Percentiles rank a stretch among this genome's conserved stretches.
Conservation (phyloP, 2,113 vertebrate genomes). For the Pteruthius melanotis region DNA sequence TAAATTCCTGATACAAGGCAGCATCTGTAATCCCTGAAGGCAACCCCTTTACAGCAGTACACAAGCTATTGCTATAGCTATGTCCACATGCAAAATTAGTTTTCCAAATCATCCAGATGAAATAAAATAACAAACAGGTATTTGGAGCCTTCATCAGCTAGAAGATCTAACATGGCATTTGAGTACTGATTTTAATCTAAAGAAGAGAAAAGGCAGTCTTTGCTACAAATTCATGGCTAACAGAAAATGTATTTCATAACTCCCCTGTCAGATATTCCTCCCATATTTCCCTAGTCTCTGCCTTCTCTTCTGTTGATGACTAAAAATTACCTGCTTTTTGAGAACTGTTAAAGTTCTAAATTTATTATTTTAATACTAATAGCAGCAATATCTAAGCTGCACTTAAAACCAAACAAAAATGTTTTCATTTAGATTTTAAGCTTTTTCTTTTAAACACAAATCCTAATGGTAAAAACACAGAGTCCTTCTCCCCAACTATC, state of each 20-base stretch:
- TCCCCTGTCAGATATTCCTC: background rate
- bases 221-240: background rate
- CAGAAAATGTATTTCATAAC: background rate
- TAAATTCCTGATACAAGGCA: background rate
- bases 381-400: background rate
- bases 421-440: background rate
- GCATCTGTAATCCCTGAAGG: background rate
- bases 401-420: background rate
- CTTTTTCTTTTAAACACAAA: background rate
- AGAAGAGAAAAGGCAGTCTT: background rate
- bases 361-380: background rate
- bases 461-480: background rate
- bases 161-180: background rate
- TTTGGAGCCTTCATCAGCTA: background rate
- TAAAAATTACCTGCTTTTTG: background rate
- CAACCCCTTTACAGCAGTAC: rapidly evolving
- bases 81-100: background rate
- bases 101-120: background rate
- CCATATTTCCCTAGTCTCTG: background rate
- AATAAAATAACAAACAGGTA: background rate
- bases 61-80: background rate
- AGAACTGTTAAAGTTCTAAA: background rate
- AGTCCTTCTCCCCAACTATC: background rate
- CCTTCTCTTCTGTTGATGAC: background rate
- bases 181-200: background rate